Conservation (phyloP, 2,888 invertebrate species). For the Mantis religiosa region DNA sequence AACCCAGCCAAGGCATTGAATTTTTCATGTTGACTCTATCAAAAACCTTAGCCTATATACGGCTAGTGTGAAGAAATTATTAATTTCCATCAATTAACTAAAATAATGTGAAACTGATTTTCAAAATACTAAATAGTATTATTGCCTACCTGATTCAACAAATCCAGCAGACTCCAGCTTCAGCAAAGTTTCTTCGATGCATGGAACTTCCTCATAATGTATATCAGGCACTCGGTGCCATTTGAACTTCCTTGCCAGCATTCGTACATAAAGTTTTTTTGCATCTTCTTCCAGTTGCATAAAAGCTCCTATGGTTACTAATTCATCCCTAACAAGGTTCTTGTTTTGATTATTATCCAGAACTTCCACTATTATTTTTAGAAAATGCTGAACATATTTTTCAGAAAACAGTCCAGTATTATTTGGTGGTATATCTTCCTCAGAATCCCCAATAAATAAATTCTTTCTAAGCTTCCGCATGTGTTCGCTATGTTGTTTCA, state of each 20-base stretch:
- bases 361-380: neutral
- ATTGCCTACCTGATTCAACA: constrained; percentile 16
- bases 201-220: constrained; percentile 12
- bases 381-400: neutral
- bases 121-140: neutral
- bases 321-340: neutral
- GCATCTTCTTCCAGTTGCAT: neutral
- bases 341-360: neutral
- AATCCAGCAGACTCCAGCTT: constrained; percentile 13
- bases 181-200: neutral
- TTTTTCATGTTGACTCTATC: too few species aligned
- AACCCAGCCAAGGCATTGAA: too few species aligned
- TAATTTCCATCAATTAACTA: too few species aligned
- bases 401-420: neutral
- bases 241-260: constrained; percentile 25
- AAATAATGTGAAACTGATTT: too few species aligned
- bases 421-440: neutral
- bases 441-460: neutral
- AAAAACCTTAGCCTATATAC: too few species aligned
- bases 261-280: constrained; percentile 27
- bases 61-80: too few species aligned
- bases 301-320: constrained; percentile 4
- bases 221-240: constrained; percentile 27
- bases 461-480: neutral
- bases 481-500: neutral